These are phyloP conservation scores for Athrips mouffetella DNA, from an alignment of 2,888 invertebrate genomes.

Conservation along the genomic window DNA sequence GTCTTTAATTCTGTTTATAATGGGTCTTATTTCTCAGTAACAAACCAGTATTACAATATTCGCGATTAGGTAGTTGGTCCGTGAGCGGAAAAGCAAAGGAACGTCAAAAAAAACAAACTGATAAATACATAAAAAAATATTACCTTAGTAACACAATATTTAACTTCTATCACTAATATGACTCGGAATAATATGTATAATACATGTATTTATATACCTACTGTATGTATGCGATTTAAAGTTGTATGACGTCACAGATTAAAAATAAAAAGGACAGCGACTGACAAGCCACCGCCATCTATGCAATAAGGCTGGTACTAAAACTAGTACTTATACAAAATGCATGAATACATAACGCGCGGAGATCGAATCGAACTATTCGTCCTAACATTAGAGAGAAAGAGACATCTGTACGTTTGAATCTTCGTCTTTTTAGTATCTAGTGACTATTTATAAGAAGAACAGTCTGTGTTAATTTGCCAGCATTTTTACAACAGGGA, in stretches of 20 bases:
- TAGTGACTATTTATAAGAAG: too few species aligned
- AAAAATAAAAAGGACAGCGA: neutral
- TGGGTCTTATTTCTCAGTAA: neutral
- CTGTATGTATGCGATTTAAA: neutral
- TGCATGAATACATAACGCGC: constrained; percentile 26
- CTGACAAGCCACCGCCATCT: constrained; percentile 37
- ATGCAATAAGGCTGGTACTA: constrained; percentile 40
- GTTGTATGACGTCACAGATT: neutral
- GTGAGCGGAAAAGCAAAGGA: constrained; percentile 21
- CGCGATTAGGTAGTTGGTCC: constrained; percentile 16
- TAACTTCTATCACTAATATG: constrained; percentile 25
- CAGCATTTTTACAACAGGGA: too few species aligned
- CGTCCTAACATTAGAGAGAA: too few species aligned
- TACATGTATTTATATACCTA: constrained; percentile 18
- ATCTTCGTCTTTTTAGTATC: too few species aligned
- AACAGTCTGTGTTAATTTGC: neutral
- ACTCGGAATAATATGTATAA: constrained; percentile 25
- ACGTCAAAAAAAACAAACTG: constrained; percentile 15
- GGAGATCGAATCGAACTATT: neutral
- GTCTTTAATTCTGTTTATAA: too few species aligned
- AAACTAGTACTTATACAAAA: constrained; percentile 24
- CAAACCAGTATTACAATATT: neutral
- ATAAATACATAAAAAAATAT: constrained; percentile 20
- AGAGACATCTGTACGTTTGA: too few species aligned
- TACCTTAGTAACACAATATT: constrained; percentile 26